Percentiles rank a stretch among this genome's conserved stretches.
These are phyloP conservation scores for Istiophorus platypterus DNA, from an alignment of 2,113 vertebrate genomes.

Conservation along the genomic window DNA sequence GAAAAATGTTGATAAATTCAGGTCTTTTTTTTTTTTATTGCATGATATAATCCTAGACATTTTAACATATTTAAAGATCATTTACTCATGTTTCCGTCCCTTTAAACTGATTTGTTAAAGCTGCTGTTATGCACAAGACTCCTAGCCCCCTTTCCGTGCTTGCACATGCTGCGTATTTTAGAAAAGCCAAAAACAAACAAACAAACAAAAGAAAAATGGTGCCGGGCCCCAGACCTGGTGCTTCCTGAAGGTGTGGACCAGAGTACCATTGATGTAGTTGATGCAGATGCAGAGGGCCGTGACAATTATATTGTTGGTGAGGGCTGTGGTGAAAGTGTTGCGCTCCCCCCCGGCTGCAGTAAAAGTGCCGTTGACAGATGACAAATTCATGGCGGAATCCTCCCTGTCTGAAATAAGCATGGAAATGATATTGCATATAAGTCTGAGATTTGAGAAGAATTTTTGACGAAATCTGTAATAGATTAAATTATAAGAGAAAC, in stretches of 20 bases:
- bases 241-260: slow-evolving; percentile 75
- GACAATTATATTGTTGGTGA: slow-evolving; percentile 68
- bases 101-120: no score
- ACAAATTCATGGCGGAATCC: slow-evolving; percentile 30
- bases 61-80: no score
- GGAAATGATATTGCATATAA: not conserved
- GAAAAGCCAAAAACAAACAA: no score
- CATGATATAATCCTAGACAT: no score
- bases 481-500: no score
- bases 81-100: no score
- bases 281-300: slow-evolving; percentile 73
- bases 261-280: slow-evolving; percentile 76
- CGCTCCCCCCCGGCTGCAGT: not conserved
- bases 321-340: slow-evolving; percentile 40
- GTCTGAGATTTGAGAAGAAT: not conserved
- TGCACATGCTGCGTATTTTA: no score
- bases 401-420: not conserved
- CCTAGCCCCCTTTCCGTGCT: no score
- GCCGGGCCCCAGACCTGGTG: slow-evolving; percentile 40
- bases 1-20: no score
- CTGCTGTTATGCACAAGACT: no score
- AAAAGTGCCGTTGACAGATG: slow-evolving; percentile 3
- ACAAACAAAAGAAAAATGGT: not conserved
- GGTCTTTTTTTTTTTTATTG: not conserved
- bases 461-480: no score